Evolutionary conservation across 2,797 vertebrate genomes (phyloP).

Genomic region (Dendrocincla tyrannina): DNA sequence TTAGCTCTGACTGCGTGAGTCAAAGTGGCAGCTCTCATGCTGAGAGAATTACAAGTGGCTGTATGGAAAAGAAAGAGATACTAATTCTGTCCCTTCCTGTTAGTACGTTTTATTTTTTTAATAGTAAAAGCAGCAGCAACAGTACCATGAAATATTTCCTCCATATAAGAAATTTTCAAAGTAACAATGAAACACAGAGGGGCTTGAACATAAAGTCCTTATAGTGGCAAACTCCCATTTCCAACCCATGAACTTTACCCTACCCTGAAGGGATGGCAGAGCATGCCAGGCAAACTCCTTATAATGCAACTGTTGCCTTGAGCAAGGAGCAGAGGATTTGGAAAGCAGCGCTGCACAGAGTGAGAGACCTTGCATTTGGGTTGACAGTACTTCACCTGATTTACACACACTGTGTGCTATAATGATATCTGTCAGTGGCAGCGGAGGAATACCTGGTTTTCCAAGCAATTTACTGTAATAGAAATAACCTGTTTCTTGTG

Average conservation of each 20-base stretch:
- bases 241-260: neutral
- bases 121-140: neutral
- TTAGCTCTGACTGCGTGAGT: constrained; percentile 22
- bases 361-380: neutral
- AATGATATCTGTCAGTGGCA: neutral
- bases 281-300: neutral
- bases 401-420: neutral
- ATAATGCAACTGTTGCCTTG: neutral
- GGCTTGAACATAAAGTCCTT: neutral
- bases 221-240: neutral
- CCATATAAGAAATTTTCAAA: neutral
- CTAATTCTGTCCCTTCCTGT: neutral
- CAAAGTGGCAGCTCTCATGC: neutral
- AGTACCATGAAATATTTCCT: neutral
- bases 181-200: neutral
- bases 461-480: constrained; percentile 19
- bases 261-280: neutral
- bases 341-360: neutral
- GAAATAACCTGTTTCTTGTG: constrained; percentile 44
- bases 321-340: neutral
- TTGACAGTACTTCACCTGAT: neutral
- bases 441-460: constrained; percentile 12
- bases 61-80: neutral
- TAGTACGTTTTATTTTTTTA: neutral
- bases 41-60: neutral